Base-by-base conservation (phyloP, 2,113 vertebrate genomes). In the Pterophyllum scalare region DNA sequence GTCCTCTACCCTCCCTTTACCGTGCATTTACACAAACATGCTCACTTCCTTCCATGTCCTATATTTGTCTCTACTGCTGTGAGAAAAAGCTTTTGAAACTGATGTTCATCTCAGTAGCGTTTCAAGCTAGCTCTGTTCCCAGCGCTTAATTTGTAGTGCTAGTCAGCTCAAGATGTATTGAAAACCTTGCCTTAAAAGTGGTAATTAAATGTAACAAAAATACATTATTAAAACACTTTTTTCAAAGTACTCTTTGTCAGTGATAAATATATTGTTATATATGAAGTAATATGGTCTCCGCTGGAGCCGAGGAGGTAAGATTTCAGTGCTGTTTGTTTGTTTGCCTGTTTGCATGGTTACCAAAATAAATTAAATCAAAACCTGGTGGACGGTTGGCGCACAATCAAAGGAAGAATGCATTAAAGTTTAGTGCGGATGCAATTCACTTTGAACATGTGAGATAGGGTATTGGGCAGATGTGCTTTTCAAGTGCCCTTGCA, bases 61-160 rank as follows among this genome's bases (percentile, higher is more conserved):
- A 87, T 80, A 88, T 90, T 91, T 88, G 80, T 75, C 83, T 89
- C 60, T 75, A 59, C 46, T 9, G 43, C 77, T 78, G 77, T 13
- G 59, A 78, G n/a, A 76, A 62, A 82, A 77, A 59, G 52, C 38
- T 49, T 77, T 60, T 84, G 75, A 77, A 82, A 54, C 40, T 72
- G 33, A 19, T 28, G 33, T 49, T 78, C 57, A 40, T 46, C 62
- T 79, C 57, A 31, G 80, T 65, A 31, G 22, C 46, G 57, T 13
- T 13, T 60, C 49, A 78, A 22, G 46, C 13, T 67, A 62, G n/a
- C 26, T 4, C 33, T 28, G 35, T 59, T 76, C 7, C 56, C 56
- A 59, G 56, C 2, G 0, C 75, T 76, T 76, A 19, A 28, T 59
- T 43, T 14, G 17, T 59, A 26, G 14, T 19, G 22, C 60, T 49